Conservation (phyloP, 1,140 invertebrate genomes). For the Drosophila kurseongensis region DNA sequence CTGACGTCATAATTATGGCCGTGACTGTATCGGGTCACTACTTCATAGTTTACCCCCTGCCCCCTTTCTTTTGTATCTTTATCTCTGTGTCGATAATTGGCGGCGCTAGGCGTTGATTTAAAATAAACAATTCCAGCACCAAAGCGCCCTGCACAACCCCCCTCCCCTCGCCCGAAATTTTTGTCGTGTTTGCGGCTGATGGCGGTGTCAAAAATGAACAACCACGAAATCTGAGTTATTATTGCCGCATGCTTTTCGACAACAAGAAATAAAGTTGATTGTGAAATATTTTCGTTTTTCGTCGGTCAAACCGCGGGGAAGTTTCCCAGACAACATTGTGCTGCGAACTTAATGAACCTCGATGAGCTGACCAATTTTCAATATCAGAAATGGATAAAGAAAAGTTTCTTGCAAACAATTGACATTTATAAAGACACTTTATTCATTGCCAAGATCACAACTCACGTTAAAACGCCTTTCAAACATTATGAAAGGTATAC, state of each 20-base stretch:
- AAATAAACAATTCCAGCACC: slow-evolving; percentile 55
- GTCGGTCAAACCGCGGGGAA: not conserved
- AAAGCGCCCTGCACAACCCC: slow-evolving; percentile 7
- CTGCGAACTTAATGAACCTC: not conserved
- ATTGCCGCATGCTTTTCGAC: slow-evolving; percentile 64
- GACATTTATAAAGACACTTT: too few relatives aligned
- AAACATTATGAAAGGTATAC: too few relatives aligned
- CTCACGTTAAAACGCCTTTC: too few relatives aligned
- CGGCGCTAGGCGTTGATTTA: slow-evolving; percentile 65
- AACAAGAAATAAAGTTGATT: slow-evolving; percentile 35
- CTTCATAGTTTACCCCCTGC: slow-evolving; percentile 34
- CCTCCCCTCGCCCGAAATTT: slow-evolving; percentile 12
- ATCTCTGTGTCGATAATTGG: slow-evolving; percentile 66
- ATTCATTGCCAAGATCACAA: too few relatives aligned
- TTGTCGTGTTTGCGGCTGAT: slow-evolving; percentile 63
- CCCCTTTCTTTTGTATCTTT: slow-evolving; percentile 32
- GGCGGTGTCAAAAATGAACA: slow-evolving; percentile 75
- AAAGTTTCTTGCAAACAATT: too few relatives aligned
- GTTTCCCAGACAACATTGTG: not conserved
- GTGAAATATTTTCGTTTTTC: slow-evolving; percentile 22
- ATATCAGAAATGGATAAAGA: not conserved
- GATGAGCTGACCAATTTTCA: not conserved
- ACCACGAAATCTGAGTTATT: slow-evolving; percentile 77
- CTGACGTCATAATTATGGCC: slow-evolving; percentile 68
- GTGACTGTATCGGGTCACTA: slow-evolving; percentile 35